These are phyloP conservation scores for Itoplectis maculator DNA, from an alignment of 2,888 invertebrate species.

Conservation along the genomic window DNA sequence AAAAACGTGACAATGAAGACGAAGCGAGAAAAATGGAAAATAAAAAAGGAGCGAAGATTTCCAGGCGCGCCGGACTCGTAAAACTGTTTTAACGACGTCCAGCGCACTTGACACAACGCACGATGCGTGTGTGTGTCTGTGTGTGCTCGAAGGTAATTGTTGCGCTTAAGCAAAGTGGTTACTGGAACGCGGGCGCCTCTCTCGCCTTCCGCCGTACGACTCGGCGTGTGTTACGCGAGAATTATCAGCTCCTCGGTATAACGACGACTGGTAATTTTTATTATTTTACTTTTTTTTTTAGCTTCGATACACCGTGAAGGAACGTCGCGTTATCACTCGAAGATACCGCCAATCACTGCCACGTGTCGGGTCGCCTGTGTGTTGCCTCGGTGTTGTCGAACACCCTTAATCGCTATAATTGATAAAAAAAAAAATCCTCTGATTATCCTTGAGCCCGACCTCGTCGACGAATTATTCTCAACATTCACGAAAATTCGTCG, in stretches of 20 bases:
- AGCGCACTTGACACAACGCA: slow-evolving; percentile 18
- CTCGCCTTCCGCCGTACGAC: slow-evolving; percentile 28
- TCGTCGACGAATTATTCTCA: slow-evolving; percentile 44
- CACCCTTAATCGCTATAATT: slow-evolving; percentile 32
- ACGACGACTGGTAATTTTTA: background rate
- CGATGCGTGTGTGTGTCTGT: too few species aligned
- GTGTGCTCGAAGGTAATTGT: slow-evolving; percentile 55
- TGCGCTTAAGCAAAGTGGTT: slow-evolving; percentile 58
- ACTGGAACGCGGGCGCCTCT: slow-evolving; percentile 35
- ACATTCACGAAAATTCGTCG: slow-evolving; percentile 42
- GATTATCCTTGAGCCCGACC: slow-evolving; percentile 63
- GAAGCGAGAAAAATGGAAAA: background rate
- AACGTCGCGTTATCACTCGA: slow-evolving; percentile 18
- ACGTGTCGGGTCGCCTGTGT: slow-evolving; percentile 12
- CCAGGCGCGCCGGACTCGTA: slow-evolving; percentile 6
- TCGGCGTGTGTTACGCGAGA: slow-evolving; percentile 13
- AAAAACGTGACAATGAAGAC: slow-evolving; percentile 13
- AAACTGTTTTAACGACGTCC: slow-evolving; percentile 8
- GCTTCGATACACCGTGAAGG: slow-evolving; percentile 1
- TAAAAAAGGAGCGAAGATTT: background rate
- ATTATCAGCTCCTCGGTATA: slow-evolving; percentile 6
- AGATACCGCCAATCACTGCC: background rate
- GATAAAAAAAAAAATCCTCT: slow-evolving; percentile 52
- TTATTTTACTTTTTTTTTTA: too few species aligned
- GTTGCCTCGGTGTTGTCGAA: slow-evolving; percentile 3